Percentiles rank a stretch among this genome's conserved stretches.
phyloP scores from a whole-genome alignment of 2,888 invertebrate genomes.

The Beris chalybata region DNA sequence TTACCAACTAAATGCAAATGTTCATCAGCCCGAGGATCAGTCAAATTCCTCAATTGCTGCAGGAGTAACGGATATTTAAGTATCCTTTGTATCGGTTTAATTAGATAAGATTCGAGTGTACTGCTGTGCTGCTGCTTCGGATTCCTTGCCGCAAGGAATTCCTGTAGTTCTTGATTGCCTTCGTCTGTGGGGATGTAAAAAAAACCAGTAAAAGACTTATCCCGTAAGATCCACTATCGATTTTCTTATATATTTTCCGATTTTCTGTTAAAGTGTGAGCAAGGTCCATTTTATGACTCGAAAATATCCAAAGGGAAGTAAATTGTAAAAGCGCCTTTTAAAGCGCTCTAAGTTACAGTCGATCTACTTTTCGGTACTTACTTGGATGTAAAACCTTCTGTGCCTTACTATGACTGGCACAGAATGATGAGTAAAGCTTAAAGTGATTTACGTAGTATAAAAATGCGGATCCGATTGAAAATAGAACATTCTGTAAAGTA shows the following conservation, averaged over 20 bases:
- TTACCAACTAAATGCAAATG: conserved; percentile 90
- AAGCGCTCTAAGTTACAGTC: too few relatives aligned
- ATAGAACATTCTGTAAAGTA: conserved; percentile 79
- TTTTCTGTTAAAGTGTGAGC: too few relatives aligned
- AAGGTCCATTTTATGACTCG: too few relatives aligned
- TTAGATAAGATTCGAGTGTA: conserved; percentile 95
- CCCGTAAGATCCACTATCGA: too few relatives aligned
- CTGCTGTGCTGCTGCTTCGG: conserved; percentile 96
- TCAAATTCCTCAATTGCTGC: conserved; percentile 92
- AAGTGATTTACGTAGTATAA: conserved; percentile 98
- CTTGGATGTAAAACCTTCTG: conserved; percentile 98
- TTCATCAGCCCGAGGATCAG: conserved; percentile 90
- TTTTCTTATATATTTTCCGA: too few relatives aligned
- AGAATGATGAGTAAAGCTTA: conserved; percentile 98
- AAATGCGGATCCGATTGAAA: conserved; percentile 95
- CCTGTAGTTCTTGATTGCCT: conserved; percentile 94
- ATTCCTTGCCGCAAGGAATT: conserved; percentile 92
- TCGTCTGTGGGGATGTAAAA: conserved; percentile 66
- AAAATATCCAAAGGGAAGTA: too few relatives aligned
- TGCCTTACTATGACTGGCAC: conserved; percentile 97
- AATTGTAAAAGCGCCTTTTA: too few relatives aligned
- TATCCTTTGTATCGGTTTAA: conserved; percentile 98
- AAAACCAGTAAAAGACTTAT: too few relatives aligned
- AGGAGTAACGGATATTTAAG: conserved; percentile 94
- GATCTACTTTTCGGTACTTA: conserved; percentile 61